These are phyloP conservation scores for Leptogaster cylindrica DNA, from an alignment of 2,888 invertebrate species.

Conservation along the genomic window DNA sequence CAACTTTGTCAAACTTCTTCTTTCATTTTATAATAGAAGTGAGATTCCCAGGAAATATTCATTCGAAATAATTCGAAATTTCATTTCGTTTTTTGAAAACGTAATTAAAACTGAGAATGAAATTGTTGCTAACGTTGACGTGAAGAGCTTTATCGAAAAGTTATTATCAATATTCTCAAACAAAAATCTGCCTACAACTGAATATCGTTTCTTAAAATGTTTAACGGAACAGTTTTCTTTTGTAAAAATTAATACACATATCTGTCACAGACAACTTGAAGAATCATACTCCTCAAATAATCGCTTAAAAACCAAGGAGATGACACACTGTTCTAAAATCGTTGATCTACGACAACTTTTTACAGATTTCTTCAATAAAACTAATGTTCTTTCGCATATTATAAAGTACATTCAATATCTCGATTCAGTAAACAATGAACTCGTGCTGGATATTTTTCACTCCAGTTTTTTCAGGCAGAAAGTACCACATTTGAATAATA, in stretches of 20 bases:
- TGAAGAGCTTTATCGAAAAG: too few relatives aligned
- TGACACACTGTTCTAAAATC: not conserved
- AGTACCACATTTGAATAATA: not conserved
- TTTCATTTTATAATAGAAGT: not conserved
- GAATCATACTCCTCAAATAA: not conserved
- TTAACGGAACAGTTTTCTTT: not conserved
- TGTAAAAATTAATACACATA: not conserved
- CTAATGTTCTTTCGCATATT: not conserved
- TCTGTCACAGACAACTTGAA: not conserved
- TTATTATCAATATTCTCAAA: not conserved
- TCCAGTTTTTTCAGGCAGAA: too few relatives aligned
- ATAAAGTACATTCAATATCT: not conserved
- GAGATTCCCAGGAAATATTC: conserved; percentile 4
- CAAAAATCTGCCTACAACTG: not conserved
- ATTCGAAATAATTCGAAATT: not conserved
- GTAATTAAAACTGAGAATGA: not conserved
- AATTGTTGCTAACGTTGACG: too few relatives aligned
- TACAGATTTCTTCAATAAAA: conserved; percentile 2
- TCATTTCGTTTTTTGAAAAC: not conserved
- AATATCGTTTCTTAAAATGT: not conserved
- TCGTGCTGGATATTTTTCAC: not conserved
- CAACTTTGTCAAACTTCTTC: not conserved
- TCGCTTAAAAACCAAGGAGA: not conserved
- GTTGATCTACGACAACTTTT: not conserved
- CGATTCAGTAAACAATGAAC: not conserved